Conservation (phyloP, 2,113 vertebrate genomes). For the Erythrocercus mccallii region DNA sequence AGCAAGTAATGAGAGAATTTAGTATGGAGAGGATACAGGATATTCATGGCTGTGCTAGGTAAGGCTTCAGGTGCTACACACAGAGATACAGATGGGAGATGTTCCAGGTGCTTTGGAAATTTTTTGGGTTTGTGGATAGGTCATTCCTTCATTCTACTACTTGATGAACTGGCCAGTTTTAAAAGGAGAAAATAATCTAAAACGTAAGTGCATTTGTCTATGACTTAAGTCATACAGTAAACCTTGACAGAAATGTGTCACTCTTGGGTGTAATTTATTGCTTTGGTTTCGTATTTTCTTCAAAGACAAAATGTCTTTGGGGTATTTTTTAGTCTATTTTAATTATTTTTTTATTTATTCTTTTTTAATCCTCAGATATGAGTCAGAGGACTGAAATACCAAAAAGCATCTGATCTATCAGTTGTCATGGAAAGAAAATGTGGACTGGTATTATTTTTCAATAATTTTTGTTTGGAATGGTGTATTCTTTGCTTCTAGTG, state of each 20-base stretch:
- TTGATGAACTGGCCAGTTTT: not conserved
- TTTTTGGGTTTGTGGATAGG: not conserved
- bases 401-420: not conserved
- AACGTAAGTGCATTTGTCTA: not conserved
- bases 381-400: constrained; percentile 68
- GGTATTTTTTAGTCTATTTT: not conserved
- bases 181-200: not conserved
- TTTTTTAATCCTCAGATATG: constrained; percentile 64
- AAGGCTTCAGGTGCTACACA: not conserved
- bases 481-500: constrained; percentile 15
- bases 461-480: not conserved
- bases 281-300: not conserved
- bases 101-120: not conserved
- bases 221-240: not conserved
- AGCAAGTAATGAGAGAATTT: not conserved
- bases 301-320: not conserved
- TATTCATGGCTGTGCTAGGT: not conserved
- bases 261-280: not conserved
- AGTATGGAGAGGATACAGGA: not conserved
- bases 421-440: not conserved
- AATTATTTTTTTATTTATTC: not conserved
- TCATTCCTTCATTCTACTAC: not conserved
- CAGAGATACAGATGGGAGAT: not conserved
- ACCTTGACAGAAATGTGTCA: not conserved
- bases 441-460: not conserved